Base-by-base conservation (phyloP, 2,888 invertebrate genomes). In the Epinotia demarniana region DNA sequence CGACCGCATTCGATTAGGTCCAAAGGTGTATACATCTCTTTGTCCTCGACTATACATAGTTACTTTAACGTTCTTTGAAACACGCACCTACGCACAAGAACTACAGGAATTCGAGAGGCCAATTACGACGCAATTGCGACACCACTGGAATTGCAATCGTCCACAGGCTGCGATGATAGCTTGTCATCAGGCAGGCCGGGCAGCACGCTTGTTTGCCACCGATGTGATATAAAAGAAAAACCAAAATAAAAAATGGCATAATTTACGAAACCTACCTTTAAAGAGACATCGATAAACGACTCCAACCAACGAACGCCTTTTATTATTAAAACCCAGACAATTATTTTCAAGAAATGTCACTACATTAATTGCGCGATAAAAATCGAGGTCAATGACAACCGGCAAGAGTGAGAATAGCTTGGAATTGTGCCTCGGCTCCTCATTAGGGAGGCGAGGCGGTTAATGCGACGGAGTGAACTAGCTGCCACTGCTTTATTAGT, bases 401-500 rank as follows among this genome's bases (percentile, higher is more conserved):
- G 69, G 18, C 57, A 76, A 60, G 58, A 78, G 79, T 75, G 77
- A 78, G 82, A 81, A 81, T 76, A 80, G 72, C 73, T 78, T 76
- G 75, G 78, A 78, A 78, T 75, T 77, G 77, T 75, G 79, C 75
- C 72, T 72, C 74, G 39, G 46, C 68, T 55, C 60, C 89, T 89
- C 88, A 89, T 89, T 89, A 89, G 87, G 79, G 81, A 78, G 82
- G 82, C 82, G 84, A 84, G 79, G 84, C 87, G 84, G 69, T 12
- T 70, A 66, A 71, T 55, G 70, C 64, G 68, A 53, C 76, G 75
- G 70, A 68, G 69, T 61, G 67, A 23, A 72, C 72, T 72, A 43
- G 61, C 58, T 73, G 33, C 49, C 33, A 58, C 58, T 66, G 39
- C 33, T 73, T 55, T 73, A 58, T 63, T 71, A 33, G 63, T 49